A percentile compares a stretch with the other conserved stretches of the same genome.
These are phyloP conservation scores for Esox niger DNA, from an alignment of 2,113 vertebrate species.

Conservation along the genomic window DNA sequence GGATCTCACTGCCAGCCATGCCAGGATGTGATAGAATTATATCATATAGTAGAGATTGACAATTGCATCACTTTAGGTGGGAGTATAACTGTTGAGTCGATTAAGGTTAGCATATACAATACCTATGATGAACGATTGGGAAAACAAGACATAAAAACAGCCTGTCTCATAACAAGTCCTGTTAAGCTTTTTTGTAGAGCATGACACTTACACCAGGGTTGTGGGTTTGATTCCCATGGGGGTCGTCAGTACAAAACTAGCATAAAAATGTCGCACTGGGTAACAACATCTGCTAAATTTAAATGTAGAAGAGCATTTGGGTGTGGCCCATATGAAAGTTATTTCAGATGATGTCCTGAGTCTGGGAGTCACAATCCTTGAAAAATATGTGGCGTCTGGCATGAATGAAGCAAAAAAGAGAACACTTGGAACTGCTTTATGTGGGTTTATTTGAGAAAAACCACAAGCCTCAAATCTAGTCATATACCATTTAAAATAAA, in stretches of 20 bases:
- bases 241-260: too few species aligned
- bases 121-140: background rate
- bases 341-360: conserved; percentile 46
- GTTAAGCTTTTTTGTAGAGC: too few species aligned
- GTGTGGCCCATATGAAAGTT: conserved; percentile 43
- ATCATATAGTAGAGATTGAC: too few species aligned
- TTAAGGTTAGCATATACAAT: conserved; percentile 3
- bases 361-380: conserved; percentile 15
- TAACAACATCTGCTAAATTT: too few species aligned
- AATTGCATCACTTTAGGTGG: too few species aligned
- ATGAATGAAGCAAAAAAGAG: conserved; percentile 22
- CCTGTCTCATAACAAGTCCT: too few species aligned
- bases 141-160: conserved; percentile 3
- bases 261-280: too few species aligned
- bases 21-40: too few species aligned
- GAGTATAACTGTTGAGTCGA: background rate
- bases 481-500: background rate
- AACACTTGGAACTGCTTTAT: conserved; percentile 21
- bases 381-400: conserved; percentile 44
- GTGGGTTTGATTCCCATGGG: too few species aligned
- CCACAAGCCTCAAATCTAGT: conserved; percentile 24
- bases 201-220: too few species aligned
- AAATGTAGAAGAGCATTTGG: too few species aligned
- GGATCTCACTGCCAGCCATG: too few species aligned
- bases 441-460: conserved; percentile 19